Percentiles rank a stretch among this genome's conserved stretches.
Evolutionary conservation across 2,113 vertebrate genomes (phyloP).

Genomic region (Colinus virginianus): DNA sequence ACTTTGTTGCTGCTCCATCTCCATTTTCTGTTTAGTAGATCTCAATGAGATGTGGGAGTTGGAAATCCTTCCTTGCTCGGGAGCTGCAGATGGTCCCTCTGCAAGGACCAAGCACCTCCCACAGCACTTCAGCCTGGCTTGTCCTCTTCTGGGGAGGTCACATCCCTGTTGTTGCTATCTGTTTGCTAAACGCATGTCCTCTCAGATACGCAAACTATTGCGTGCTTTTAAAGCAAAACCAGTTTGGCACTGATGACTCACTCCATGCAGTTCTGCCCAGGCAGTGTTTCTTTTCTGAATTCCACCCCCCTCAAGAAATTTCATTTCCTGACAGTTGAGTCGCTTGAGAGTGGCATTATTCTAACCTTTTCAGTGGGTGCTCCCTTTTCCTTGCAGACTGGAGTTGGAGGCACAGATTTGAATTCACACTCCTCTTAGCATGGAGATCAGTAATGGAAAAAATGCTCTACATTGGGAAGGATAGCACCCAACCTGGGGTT

Average conservation of each 20-base stretch:
- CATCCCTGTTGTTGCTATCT: slow-evolving; percentile 33
- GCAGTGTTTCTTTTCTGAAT: neutral
- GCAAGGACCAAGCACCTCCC: neutral
- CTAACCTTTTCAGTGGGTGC: neutral
- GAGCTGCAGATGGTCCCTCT: accelerated
- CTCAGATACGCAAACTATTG: slow-evolving; percentile 41
- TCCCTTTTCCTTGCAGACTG: accelerated
- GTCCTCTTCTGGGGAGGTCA: neutral
- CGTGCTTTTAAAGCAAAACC: slow-evolving; percentile 21
- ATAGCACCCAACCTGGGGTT: neutral
- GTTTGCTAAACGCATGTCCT: slow-evolving; percentile 20
- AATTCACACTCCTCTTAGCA: neutral
- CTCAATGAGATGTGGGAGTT: accelerated
- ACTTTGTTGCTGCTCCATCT: neutral
- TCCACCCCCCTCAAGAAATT: neutral
- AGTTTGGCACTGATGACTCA: slow-evolving; percentile 63
- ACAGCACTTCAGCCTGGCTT: neutral
- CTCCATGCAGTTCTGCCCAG: neutral
- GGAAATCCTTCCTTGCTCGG: neutral
- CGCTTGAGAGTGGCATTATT: neutral
- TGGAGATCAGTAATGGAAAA: neutral
- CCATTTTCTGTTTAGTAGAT: neutral
- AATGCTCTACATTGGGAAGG: accelerated
- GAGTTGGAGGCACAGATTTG: neutral
- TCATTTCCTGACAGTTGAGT: neutral